Evolutionary conservation across 2,888 invertebrate species (phyloP), one percentile per base, ranked within the genome.

Genomic region (Orchestes rusci): DNA sequence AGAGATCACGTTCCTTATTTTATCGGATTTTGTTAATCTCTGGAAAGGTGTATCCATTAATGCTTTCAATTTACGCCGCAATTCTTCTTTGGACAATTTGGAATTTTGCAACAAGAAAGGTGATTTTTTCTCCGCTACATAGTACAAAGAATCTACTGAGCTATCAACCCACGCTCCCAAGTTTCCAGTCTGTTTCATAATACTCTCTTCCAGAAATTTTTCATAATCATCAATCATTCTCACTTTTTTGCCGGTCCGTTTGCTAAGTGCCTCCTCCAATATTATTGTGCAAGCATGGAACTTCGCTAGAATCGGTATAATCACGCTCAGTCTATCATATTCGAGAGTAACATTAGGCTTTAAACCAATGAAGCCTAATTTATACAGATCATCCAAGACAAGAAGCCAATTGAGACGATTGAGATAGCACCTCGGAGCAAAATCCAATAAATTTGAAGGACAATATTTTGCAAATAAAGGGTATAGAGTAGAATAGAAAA

Each of bases 1-100:
- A 30, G 74, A 75, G 3, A 79, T 62, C 1, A 76, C 79, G 49
- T 75, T 76, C 28, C 69, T 62, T 54, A 70, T 61, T 50, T 42
- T 41, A 1, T 36, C 13, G 8, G 48, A 48, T 10, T 23, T 23
- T 23, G 5, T 23, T 5, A 5, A 5, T 7, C 5, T 10, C 5
- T 5, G 10, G 5, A 23, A 23, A 5, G 10, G n/a, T n/a, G n/a
- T n/a, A n/a, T n/a, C n/a, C n/a, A n/a, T n/a, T n/a, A n/a, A n/a
- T n/a, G n/a, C n/a, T n/a, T n/a, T n/a, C n/a, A n/a, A n/a, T n/a
- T n/a, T n/a, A n/a, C n/a, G n/a, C n/a, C n/a, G n/a, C n/a, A n/a
- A n/a, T n/a, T n/a, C n/a, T n/a, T n/a, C n/a, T n/a, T n/a, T n/a
- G n/a, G n/a, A n/a, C n/a, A n/a, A n/a, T n/a, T n/a, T n/a, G n/a